Conservation (phyloP, 2,113 vertebrate species). For the Aphelocoma coerulescens region DNA sequence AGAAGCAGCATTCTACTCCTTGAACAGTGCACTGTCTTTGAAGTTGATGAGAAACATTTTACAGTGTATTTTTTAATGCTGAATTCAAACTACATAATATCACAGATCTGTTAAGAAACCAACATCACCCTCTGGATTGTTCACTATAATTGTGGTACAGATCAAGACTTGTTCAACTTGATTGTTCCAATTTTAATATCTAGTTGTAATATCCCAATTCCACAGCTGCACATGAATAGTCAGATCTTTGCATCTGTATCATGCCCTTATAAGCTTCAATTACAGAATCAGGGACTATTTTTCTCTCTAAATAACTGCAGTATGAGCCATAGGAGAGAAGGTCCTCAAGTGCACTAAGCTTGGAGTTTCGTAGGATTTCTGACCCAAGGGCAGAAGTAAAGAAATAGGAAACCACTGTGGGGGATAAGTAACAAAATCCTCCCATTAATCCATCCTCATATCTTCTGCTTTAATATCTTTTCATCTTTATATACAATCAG, state of each 20-base stretch:
- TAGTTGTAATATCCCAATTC: background rate
- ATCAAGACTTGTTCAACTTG: background rate
- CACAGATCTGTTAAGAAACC: conserved; percentile 8
- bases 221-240: conserved; percentile 9
- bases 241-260: background rate
- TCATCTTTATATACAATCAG: background rate
- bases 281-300: background rate
- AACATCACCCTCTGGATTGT: background rate
- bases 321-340: background rate
- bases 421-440: background rate
- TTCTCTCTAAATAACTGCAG: background rate
- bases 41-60: background rate
- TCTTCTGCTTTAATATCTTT: background rate
- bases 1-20: conserved; percentile 16
- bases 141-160: conserved; percentile 36
- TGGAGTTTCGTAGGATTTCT: background rate
- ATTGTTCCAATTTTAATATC: background rate
- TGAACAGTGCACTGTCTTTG: background rate
- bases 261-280: background rate
- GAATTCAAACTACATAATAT: conserved; percentile 30
- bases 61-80: background rate
- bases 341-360: background rate
- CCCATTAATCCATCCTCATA: background rate
- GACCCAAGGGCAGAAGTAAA: background rate
- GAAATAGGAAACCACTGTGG: background rate